These are phyloP conservation scores for Tapirus indicus DNA, from an alignment of 2,797 vertebrate genomes.

Conservation along the genomic window DNA sequence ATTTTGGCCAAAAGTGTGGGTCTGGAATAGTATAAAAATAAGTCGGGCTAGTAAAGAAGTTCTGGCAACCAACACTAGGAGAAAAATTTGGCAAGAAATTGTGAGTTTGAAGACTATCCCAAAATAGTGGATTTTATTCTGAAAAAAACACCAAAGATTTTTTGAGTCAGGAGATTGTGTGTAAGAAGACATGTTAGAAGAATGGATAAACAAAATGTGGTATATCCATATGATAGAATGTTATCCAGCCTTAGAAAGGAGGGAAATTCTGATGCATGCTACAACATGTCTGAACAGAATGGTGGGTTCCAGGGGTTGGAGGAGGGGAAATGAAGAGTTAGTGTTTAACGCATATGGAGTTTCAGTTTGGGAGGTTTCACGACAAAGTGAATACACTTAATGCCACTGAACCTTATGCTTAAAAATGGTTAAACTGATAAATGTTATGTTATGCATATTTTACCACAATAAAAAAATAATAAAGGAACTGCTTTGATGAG, in stretches of 20 bases:
- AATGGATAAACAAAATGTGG: neutral
- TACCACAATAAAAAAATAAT: neutral
- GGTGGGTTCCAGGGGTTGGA: neutral
- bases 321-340: fast-evolving
- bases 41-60: neutral
- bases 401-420: neutral
- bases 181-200: neutral
- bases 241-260: neutral
- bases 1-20: neutral
- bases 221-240: no score
- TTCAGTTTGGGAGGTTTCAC: neutral
- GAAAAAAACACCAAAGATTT: neutral
- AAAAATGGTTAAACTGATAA: neutral
- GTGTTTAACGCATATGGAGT: neutral
- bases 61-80: neutral
- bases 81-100: neutral
- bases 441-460: neutral
- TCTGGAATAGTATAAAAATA: neutral
- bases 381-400: no score
- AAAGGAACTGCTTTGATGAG: neutral
- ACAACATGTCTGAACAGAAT: neutral
- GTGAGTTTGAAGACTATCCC: neutral
- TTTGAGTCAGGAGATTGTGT: neutral
- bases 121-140: neutral
- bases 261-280: neutral